Evolutionary conservation across 1,140 invertebrate species (phyloP).

Genomic region (Leptonema lineaticorne): DNA sequence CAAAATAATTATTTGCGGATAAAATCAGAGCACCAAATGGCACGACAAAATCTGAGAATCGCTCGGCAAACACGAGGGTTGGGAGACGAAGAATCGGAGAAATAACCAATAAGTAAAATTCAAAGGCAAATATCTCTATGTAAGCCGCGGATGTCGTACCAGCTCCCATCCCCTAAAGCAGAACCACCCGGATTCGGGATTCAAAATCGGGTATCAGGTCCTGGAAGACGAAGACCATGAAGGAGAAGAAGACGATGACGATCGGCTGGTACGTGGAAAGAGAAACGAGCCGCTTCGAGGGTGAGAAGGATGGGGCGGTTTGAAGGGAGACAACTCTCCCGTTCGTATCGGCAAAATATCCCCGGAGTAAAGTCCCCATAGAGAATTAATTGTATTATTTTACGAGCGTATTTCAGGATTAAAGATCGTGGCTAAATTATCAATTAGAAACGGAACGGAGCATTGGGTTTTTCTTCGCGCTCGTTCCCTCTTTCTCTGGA

Average conservation of each 20-base stretch:
- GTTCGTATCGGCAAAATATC: slow-evolving; percentile 25
- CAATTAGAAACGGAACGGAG: slow-evolving; percentile 54
- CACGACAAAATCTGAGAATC: slow-evolving; percentile 23
- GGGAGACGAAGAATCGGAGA: slow-evolving; percentile 23
- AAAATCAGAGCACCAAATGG: slow-evolving; percentile 32
- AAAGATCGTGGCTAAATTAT: slow-evolving; percentile 56
- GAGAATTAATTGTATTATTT: slow-evolving; percentile 59
- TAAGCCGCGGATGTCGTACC: slow-evolving; percentile 21
- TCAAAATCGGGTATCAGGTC: too few species aligned
- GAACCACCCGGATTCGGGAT: too few species aligned
- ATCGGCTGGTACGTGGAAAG: not conserved
- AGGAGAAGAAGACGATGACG: too few species aligned
- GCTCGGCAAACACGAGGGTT: slow-evolving; percentile 20
- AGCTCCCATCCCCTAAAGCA: too few species aligned
- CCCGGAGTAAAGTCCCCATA: slow-evolving; percentile 44
- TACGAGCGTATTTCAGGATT: slow-evolving; percentile 47
- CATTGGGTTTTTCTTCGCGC: slow-evolving; percentile 40
- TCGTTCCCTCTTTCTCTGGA: slow-evolving; percentile 11
- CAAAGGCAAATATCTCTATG: slow-evolving; percentile 38
- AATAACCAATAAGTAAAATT: slow-evolving; percentile 42
- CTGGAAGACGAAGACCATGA: too few species aligned
- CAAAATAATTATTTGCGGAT: slow-evolving; percentile 25
- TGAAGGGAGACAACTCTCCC: not conserved
- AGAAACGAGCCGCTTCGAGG: not conserved
- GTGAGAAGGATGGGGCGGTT: not conserved